phyloP scores from a whole-genome alignment of 2,888 invertebrate species.

The Lycocerus yunnanus region DNA sequence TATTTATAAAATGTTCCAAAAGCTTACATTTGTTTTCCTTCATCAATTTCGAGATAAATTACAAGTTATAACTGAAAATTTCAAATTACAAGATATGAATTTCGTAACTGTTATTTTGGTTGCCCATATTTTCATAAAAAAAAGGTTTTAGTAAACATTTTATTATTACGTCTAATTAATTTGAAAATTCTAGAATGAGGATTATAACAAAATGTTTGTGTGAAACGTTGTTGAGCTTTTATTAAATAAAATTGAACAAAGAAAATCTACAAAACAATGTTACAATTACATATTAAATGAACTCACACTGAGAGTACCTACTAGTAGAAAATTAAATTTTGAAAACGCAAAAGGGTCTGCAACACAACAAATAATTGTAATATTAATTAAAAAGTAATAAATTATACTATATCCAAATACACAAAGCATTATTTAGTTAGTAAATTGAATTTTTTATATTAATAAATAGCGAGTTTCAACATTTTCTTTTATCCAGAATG shows the following conservation, averaged over 20 bases:
- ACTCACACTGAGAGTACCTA: background rate
- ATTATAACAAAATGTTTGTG: background rate
- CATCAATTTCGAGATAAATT: background rate
- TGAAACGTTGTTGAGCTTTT: background rate
- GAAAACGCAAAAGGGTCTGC: background rate
- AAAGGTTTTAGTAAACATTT: background rate
- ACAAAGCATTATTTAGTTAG: too few species aligned
- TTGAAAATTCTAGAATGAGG: background rate
- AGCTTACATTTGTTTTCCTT: background rate
- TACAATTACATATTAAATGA: background rate
- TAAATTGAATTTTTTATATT: background rate
- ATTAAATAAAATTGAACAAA: background rate
- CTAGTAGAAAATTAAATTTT: background rate
- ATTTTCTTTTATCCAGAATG: background rate
- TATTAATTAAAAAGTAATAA: background rate
- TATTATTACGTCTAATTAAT: background rate
- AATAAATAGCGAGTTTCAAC: background rate
- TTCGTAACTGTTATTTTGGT: background rate
- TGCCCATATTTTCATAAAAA: background rate
- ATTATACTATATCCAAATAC: background rate
- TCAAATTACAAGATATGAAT: background rate
- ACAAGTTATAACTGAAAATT: background rate
- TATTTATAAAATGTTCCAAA: background rate
- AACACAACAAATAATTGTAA: background rate
- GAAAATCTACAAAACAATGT: background rate